phyloP scores from a whole-genome alignment of 2,888 invertebrate genomes.

The Amblyjoppa fuscipennis region DNA sequence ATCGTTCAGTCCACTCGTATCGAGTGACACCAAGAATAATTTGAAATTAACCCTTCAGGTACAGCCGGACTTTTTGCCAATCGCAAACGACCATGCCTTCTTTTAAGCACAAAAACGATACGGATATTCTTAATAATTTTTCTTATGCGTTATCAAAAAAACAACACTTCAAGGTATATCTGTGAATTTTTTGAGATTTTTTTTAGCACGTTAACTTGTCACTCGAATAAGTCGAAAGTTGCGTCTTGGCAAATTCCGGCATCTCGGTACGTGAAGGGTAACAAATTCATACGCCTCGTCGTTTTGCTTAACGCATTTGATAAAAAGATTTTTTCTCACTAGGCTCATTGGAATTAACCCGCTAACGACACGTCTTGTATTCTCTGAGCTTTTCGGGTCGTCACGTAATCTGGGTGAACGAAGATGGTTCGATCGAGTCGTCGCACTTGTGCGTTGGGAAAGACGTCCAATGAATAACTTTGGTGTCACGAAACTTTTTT shows the following conservation, averaged over 20 bases:
- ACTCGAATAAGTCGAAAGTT: too few species aligned
- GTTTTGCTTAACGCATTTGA: not conserved
- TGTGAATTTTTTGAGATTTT: too few species aligned
- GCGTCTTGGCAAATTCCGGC: too few species aligned
- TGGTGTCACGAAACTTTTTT: conserved; percentile 64
- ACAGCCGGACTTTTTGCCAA: too few species aligned
- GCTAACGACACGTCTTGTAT: conserved; percentile 54
- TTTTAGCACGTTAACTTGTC: too few species aligned
- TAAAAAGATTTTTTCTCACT: not conserved
- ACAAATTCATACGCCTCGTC: not conserved
- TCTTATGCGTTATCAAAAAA: too few species aligned
- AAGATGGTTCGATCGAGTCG: conserved; percentile 66
- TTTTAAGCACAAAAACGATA: too few species aligned
- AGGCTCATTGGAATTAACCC: conserved; percentile 47
- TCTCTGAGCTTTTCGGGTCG: conserved; percentile 63
- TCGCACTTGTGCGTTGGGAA: conserved; percentile 58
- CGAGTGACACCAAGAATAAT: not conserved
- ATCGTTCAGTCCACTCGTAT: not conserved
- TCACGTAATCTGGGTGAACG: conserved; percentile 66
- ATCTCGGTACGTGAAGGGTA: too few species aligned
- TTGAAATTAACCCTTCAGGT: not conserved
- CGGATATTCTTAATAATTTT: too few species aligned
- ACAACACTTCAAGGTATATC: too few species aligned
- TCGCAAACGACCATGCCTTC: too few species aligned
- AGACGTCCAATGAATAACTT: conserved; percentile 64